phyloP scores from a whole-genome alignment of 2,113 vertebrate species.

The Coturnix japonica region DNA sequence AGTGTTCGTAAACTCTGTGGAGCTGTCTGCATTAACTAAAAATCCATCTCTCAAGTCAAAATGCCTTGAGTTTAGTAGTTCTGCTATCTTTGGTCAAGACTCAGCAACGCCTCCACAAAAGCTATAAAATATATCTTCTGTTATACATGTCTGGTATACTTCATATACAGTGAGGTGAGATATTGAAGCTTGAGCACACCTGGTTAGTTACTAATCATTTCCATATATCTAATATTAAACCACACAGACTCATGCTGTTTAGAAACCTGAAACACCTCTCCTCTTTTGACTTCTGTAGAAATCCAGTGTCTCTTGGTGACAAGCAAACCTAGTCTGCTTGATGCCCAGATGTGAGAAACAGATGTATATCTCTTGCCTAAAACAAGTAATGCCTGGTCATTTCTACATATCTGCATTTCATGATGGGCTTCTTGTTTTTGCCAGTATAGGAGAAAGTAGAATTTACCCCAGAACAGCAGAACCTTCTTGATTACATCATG shows the following conservation, averaged over 20 bases:
- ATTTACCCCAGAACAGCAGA: constrained; percentile 87
- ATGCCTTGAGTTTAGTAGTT: background rate
- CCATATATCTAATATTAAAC: background rate
- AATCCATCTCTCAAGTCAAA: background rate
- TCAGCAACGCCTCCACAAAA: background rate
- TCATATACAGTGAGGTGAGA: fast-evolving
- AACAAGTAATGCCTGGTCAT: background rate
- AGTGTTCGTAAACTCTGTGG: background rate
- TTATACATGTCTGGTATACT: background rate
- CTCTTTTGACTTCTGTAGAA: background rate
- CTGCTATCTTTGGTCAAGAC: background rate
- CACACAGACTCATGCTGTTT: background rate
- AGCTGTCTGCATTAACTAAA: background rate
- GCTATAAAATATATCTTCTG: background rate
- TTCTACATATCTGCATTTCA: constrained; percentile 25
- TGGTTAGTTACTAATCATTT: background rate
- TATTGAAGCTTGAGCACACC: background rate
- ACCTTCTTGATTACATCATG: constrained; percentile 86
- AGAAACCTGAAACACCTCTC: background rate
- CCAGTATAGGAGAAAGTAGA: constrained; percentile 89
- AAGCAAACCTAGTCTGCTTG: background rate
- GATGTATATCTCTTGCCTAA: background rate
- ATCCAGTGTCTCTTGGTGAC: background rate
- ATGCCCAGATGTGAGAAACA: background rate
- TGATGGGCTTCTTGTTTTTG: constrained; percentile 62